These are phyloP conservation scores for Microcebus lehilahytsara DNA, from an alignment of 2,113 vertebrate species.

Conservation along the genomic window DNA sequence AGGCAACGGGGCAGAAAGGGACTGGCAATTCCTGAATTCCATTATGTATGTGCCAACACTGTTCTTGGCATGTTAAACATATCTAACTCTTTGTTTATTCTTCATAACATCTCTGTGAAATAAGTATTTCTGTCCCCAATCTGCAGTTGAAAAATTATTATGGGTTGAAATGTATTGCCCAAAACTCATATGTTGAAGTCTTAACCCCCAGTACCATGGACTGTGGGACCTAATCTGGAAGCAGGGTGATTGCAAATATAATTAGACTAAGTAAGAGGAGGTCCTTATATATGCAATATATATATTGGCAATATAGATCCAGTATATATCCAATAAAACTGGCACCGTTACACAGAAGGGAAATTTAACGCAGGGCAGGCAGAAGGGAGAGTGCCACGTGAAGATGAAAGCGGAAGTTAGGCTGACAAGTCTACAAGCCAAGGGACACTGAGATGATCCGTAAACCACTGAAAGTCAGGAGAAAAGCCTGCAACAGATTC, in stretches of 20 bases:
- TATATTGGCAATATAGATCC: too few relatives aligned
- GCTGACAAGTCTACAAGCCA: background rate
- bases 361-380: background rate
- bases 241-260: background rate
- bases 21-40: background rate
- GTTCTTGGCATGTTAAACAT: background rate
- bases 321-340: background rate
- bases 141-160: background rate
- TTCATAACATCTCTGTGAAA: background rate
- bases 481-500: background rate
- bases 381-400: background rate
- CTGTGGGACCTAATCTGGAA: slow-evolving; percentile 14
- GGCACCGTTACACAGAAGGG: background rate
- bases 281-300: too few relatives aligned
- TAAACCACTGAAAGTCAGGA: background rate
- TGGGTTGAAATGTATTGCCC: background rate
- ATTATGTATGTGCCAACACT: background rate
- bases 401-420: background rate
- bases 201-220: background rate
- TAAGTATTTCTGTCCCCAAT: background rate
- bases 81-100: background rate
- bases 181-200: background rate
- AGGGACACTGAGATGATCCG: background rate
- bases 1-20: background rate
- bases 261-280: background rate